These are phyloP conservation scores for Brachyistius frenatus DNA, from an alignment of 2,113 vertebrate genomes.

Conservation along the genomic window DNA sequence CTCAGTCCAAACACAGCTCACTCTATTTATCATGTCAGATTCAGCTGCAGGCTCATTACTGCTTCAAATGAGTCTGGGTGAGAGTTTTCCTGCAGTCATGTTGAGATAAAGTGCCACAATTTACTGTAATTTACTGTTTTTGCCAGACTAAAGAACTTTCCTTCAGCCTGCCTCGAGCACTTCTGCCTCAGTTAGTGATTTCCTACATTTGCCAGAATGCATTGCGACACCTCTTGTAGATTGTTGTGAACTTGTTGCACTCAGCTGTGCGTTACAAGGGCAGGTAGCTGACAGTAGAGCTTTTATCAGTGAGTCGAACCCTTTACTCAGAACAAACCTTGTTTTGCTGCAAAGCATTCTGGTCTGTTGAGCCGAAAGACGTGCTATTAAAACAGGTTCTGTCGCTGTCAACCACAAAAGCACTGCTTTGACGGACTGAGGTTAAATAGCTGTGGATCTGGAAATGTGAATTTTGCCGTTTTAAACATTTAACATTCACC, in stretches of 20 bases:
- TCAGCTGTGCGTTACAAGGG: background rate
- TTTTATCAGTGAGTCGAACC: background rate
- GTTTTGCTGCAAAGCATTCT: background rate
- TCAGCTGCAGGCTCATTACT: conserved; percentile 32
- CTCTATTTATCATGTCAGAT: conserved; percentile 48
- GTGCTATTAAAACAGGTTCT: too few species aligned
- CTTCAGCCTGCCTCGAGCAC: background rate
- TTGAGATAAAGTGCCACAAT: conserved; percentile 42
- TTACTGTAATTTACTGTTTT: conserved; percentile 36
- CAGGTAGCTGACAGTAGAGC: background rate
- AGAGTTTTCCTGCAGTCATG: conserved; percentile 50
- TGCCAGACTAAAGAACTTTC: conserved; percentile 2
- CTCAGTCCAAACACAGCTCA: conserved; percentile 28
- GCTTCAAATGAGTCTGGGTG: conserved; percentile 32
- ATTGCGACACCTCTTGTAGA: background rate
- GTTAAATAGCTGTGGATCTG: background rate
- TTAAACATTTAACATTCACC: too few species aligned
- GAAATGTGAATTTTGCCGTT: background rate
- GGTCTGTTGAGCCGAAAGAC: background rate
- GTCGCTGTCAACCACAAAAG: background rate
- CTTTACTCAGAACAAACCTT: background rate
- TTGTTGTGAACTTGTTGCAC: background rate
- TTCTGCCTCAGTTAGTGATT: background rate
- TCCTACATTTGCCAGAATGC: conserved; percentile 46
- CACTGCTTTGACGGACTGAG: background rate